Evolutionary conservation across 2,888 invertebrate species (phyloP).

Genomic region (Troglohyphantes excavatus): DNA sequence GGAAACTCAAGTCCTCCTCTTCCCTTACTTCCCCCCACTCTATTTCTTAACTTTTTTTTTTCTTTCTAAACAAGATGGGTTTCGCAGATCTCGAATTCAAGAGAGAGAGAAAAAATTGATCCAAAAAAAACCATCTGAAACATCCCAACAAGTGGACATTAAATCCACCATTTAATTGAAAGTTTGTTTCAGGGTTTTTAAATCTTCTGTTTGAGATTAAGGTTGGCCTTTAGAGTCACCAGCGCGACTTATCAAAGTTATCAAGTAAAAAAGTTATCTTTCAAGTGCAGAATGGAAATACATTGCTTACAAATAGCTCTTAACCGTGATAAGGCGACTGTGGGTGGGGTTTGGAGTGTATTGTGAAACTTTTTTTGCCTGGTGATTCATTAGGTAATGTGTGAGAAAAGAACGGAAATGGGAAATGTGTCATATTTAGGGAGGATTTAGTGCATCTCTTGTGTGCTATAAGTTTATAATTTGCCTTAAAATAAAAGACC

Average conservation of each 20-base stretch:
- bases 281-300: background rate
- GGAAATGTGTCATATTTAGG: background rate
- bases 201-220: no score
- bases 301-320: slow-evolving; percentile 6
- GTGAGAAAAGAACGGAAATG: background rate
- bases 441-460: background rate
- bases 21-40: slow-evolving; percentile 1
- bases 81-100: slow-evolving; percentile 11
- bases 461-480: background rate
- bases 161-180: slow-evolving; percentile 38
- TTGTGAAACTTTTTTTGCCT: background rate
- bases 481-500: no score
- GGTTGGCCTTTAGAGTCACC: no score
- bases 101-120: background rate
- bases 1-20: slow-evolving; percentile 46
- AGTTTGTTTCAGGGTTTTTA: background rate
- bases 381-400: background rate
- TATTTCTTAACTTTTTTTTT: background rate
- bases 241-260: no score
- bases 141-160: slow-evolving; percentile 23
- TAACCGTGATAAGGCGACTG: background rate
- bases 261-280: no score
- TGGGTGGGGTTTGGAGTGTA: background rate
- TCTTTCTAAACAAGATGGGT: slow-evolving; percentile 4
- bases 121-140: background rate